A percentile compares a stretch with the other conserved stretches of the same genome.
Evolutionary conservation across 1,140 invertebrate genomes (phyloP).

Genomic region (Caerostris darwini): DNA sequence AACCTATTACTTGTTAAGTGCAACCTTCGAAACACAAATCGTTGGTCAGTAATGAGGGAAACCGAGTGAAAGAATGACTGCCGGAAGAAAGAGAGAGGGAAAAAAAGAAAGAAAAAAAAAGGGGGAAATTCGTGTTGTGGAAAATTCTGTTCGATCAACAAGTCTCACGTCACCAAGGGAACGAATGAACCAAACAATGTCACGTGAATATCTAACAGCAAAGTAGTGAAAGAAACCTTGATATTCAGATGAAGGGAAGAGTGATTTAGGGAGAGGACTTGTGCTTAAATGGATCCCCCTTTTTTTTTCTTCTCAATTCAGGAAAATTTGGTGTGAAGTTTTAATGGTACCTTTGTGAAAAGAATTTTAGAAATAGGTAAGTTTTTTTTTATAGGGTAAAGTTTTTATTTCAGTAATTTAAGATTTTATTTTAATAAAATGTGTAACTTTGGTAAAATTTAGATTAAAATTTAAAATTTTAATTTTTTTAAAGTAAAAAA

Average conservation of each 20-base stretch:
- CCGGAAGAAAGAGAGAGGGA: not conserved
- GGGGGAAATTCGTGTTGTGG: not conserved
- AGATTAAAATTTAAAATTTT: too few relatives aligned
- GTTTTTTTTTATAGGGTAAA: not conserved
- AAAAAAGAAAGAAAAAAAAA: not conserved
- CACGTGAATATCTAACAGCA: constrained; percentile 21
- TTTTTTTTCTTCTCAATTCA: not conserved
- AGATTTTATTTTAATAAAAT: too few relatives aligned
- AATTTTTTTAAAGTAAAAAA: too few relatives aligned
- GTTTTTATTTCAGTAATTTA: too few relatives aligned
- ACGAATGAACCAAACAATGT: constrained; percentile 36
- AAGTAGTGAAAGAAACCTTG: constrained; percentile 17
- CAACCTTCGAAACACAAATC: constrained; percentile 7
- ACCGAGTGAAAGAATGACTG: constrained; percentile 18
- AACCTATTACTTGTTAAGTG: not conserved
- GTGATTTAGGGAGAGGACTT: not conserved
- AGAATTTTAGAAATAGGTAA: not conserved
- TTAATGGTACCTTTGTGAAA: not conserved
- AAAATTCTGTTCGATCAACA: constrained; percentile 55
- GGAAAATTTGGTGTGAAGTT: too few relatives aligned
- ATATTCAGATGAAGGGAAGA: constrained; percentile 26
- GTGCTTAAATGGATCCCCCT: not conserved
- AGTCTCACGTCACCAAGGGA: constrained; percentile 53
- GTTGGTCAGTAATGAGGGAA: constrained; percentile 13
- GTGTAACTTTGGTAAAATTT: too few relatives aligned